phyloP scores from a whole-genome alignment of 2,113 vertebrate species.

The Oncorhynchus keta region DNA sequence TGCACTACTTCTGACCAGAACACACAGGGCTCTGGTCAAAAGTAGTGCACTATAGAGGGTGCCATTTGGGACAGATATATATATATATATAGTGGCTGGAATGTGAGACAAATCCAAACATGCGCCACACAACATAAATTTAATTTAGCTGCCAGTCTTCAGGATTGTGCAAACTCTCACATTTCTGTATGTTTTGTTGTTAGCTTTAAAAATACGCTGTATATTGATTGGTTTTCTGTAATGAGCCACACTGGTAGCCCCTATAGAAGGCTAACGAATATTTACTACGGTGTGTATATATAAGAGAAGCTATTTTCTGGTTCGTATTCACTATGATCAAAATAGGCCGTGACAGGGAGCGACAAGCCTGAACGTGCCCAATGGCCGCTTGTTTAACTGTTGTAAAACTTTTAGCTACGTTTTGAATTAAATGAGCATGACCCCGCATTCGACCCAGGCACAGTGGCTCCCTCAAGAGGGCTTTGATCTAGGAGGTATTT shows the following conservation, averaged over 20 bases:
- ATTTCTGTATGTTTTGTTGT: constrained; percentile 9
- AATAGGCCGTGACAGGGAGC: no score
- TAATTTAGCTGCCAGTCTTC: constrained; percentile 57
- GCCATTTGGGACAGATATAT: constrained; percentile 1
- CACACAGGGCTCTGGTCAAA: no score
- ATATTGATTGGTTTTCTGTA: constrained; percentile 14
- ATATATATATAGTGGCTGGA: constrained; percentile 46
- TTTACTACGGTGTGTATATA: not conserved
- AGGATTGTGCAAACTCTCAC: constrained; percentile 33
- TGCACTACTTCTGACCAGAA: no score
- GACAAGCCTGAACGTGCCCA: no score
- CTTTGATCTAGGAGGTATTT: constrained; percentile 55
- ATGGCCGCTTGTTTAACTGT: no score
- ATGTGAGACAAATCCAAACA: constrained; percentile 63
- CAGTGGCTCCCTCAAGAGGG: constrained; percentile 22
- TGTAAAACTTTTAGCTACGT: constrained; percentile 5
- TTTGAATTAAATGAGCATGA: no score
- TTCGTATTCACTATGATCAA: no score
- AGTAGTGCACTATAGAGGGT: no score
- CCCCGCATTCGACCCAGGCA: constrained; percentile 41
- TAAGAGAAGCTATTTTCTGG: not conserved
- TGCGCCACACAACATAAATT: constrained; percentile 42
- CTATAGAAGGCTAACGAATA: not conserved
- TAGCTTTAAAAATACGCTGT: constrained; percentile 26
- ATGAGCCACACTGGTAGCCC: no score